phyloP scores from a whole-genome alignment of 2,888 invertebrate species.

The Leistus spinibarbis region DNA sequence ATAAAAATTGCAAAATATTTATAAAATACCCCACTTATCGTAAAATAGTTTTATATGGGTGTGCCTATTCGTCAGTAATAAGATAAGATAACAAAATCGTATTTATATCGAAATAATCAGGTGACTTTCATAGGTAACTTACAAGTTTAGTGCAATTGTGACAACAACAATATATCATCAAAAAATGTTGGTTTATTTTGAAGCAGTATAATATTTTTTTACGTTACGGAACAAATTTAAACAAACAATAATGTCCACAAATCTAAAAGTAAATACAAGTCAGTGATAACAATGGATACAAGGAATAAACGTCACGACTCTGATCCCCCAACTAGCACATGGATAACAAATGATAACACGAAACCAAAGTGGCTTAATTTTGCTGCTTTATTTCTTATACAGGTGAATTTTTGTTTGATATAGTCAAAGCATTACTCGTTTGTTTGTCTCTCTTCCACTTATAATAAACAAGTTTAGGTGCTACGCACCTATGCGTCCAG shows the following conservation, averaged over 20 bases:
- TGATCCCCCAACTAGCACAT: neutral
- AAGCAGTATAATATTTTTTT: neutral
- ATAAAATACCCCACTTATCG: no score
- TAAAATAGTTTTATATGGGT: neutral
- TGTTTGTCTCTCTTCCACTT: neutral
- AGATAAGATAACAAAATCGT: constrained; percentile 31
- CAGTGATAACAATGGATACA: constrained; percentile 34
- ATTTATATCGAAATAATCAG: constrained; percentile 18
- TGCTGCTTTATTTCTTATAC: constrained; percentile 28
- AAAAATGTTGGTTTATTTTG: constrained; percentile 1
- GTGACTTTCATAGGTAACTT: neutral
- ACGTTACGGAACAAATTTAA: neutral
- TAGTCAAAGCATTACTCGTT: neutral
- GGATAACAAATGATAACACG: neutral
- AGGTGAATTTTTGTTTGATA: constrained; percentile 2
- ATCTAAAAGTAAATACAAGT: constrained; percentile 24
- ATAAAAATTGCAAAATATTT: no score
- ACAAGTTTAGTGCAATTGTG: neutral
- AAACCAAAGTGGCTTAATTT: constrained; percentile 21
- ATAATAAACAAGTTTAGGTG: no score
- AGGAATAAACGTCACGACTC: constrained; percentile 22
- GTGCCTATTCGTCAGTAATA: constrained; percentile 12
- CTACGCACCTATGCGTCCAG: no score
- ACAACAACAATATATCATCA: neutral
- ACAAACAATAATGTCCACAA: constrained; percentile 5